Percentiles rank a stretch among this genome's conserved stretches.
Evolutionary conservation across 2,888 invertebrate genomes (phyloP).

Genomic region (Hanleya hanleyi): DNA sequence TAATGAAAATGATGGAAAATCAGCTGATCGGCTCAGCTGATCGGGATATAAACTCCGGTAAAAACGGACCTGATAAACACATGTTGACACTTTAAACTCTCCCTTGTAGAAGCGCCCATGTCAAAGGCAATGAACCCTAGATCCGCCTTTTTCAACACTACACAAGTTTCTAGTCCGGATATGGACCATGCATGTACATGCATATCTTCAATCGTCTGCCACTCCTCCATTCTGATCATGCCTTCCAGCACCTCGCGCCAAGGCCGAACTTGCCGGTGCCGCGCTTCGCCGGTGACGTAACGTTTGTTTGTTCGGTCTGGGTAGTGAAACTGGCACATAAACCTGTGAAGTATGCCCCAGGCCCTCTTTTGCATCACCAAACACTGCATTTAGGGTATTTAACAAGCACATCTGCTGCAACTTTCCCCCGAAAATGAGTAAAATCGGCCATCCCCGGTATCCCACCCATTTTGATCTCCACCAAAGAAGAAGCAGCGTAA

Average conservation of each 20-base stretch:
- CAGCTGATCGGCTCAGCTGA: no score
- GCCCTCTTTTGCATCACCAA: neutral
- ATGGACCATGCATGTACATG: constrained; percentile 52
- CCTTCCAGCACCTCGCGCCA: neutral
- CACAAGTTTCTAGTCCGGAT: constrained; percentile 62
- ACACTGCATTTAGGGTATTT: neutral
- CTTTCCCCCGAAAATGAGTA: neutral
- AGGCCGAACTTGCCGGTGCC: neutral
- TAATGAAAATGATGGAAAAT: no score
- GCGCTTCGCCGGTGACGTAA: neutral
- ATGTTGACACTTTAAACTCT: constrained; percentile 44
- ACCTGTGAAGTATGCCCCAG: neutral
- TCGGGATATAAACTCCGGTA: no score
- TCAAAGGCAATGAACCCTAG: constrained; percentile 51
- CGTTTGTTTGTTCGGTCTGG: neutral
- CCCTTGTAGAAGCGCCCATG: constrained; percentile 49
- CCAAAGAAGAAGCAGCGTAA: neutral
- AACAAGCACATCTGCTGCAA: neutral
- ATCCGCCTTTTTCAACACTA: constrained; percentile 47
- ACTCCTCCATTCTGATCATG: constrained; percentile 3
- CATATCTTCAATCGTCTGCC: constrained; percentile 14
- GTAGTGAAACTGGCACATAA: neutral
- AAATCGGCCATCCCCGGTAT: neutral
- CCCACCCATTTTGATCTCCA: neutral
- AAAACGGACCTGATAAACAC: constrained; percentile 58